A percentile compares a stretch with the other conserved stretches of the same genome.
phyloP scores from a whole-genome alignment of 2,113 vertebrate genomes.

The Planiliza haematocheilus region DNA sequence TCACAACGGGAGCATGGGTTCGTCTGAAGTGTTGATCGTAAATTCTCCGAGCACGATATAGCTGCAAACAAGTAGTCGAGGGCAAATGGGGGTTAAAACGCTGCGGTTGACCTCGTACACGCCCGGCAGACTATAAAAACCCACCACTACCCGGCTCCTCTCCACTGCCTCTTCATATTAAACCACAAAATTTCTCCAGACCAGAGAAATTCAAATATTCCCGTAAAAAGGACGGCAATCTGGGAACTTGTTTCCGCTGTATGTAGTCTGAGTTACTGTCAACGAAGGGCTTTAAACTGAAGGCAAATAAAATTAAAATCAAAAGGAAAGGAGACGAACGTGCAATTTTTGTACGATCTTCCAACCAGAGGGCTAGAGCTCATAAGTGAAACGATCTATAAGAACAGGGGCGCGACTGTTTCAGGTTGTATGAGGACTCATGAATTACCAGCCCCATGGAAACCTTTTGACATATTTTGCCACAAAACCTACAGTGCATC shows the following conservation, averaged over 20 bases:
- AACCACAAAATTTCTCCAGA: not conserved
- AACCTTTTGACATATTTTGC: too few species aligned
- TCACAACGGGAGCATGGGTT: not conserved
- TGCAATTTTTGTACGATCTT: not conserved
- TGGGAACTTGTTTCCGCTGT: not conserved
- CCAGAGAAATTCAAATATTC: not conserved
- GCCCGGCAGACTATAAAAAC: conserved; percentile 1
- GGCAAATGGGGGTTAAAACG: conserved; percentile 3
- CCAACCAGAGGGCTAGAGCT: too few species aligned
- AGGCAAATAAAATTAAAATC: not conserved
- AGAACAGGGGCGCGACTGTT: too few species aligned
- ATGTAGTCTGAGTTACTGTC: not conserved
- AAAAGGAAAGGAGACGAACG: conserved; percentile 8
- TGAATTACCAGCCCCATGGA: too few species aligned
- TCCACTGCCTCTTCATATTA: not conserved
- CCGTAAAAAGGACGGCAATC: not conserved
- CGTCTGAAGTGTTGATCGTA: not conserved
- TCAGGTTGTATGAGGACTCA: too few species aligned
- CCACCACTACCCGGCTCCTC: conserved; percentile 26
- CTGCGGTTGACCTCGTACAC: conserved; percentile 27
- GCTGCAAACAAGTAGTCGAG: not conserved
- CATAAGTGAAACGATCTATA: too few species aligned
- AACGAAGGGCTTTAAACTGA: not conserved
- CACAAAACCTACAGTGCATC: too few species aligned
- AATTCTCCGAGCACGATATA: conserved; percentile 4